These are phyloP conservation scores for Schlechtendalia chinensis DNA, from an alignment of 1,140 invertebrate species.

Conservation along the genomic window DNA sequence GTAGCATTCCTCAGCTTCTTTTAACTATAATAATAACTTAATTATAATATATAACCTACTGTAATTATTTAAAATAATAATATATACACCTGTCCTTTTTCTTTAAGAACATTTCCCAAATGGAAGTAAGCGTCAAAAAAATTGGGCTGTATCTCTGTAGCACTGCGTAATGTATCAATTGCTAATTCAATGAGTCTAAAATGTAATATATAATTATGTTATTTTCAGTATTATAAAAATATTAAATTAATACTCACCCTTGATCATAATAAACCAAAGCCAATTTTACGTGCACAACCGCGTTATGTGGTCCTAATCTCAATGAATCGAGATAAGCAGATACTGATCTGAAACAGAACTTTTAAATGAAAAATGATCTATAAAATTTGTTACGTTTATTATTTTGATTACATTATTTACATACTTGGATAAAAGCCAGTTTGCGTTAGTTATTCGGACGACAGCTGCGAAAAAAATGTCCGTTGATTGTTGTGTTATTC, in stretches of 20 bases:
- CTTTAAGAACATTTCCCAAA: constrained; percentile 97
- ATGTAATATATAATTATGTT: not conserved
- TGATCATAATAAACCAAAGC: constrained; percentile 99
- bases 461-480: too few relatives aligned
- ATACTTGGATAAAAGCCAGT: too few relatives aligned
- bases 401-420: too few relatives aligned
- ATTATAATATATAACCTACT: not conserved
- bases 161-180: constrained; percentile 95
- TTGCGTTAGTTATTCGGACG: too few relatives aligned
- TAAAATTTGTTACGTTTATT: too few relatives aligned
- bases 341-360: constrained; percentile 79
- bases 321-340: constrained; percentile 96
- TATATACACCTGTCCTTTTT: constrained; percentile 75
- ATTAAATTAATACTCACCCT: constrained; percentile 64
- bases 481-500: too few relatives aligned
- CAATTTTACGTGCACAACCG: constrained; percentile 96
- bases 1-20: constrained; percentile 97
- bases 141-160: constrained; percentile 97
- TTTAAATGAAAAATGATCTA: not conserved
- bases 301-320: constrained; percentile 95
- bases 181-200: constrained; percentile 90
- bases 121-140: constrained; percentile 99
- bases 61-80: not conserved
- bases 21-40: constrained; percentile 62
- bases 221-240: too few relatives aligned